Conservation (phyloP, 2,113 vertebrate species). For the Coregonus clupeaformis region DNA sequence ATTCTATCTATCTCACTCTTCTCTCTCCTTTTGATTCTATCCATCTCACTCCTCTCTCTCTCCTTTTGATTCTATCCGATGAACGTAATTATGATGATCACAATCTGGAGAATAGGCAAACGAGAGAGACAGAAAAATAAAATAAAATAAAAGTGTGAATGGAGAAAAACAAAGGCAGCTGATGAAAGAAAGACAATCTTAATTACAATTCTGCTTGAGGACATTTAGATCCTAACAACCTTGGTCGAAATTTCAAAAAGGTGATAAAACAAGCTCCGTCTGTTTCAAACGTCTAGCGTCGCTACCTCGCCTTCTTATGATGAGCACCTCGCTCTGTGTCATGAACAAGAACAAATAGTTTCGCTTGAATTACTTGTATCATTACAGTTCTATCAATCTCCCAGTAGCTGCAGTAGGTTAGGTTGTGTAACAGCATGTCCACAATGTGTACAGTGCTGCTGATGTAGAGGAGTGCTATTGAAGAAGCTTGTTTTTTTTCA, state of each 20-base stretch:
- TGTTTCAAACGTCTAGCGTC: conserved; percentile 54
- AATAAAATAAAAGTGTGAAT: too few relatives aligned
- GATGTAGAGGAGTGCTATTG: conserved; percentile 54
- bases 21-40: too few relatives aligned
- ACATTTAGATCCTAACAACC: conserved; percentile 52
- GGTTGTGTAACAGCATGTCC: too few relatives aligned
- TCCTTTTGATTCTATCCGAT: background rate
- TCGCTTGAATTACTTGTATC: conserved; percentile 23
- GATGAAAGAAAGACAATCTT: conserved; percentile 67
- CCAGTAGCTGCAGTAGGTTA: too few relatives aligned
- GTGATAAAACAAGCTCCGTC: conserved; percentile 42
- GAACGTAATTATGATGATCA: conserved; percentile 67
- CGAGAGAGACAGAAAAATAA: conserved; percentile 26
- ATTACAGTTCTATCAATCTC: conserved; percentile 54
- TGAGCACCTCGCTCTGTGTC: too few relatives aligned
- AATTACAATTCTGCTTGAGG: conserved; percentile 69
- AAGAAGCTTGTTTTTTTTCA: conserved; percentile 41
- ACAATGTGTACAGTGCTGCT: conserved; percentile 2
- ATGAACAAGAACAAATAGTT: background rate
- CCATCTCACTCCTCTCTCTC: background rate
- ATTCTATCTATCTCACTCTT: too few relatives aligned
- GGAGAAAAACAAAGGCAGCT: conserved; percentile 59
- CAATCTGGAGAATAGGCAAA: conserved; percentile 60
- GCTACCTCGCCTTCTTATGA: background rate
- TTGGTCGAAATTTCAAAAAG: conserved; percentile 43